A percentile compares a stretch with the other conserved stretches of the same genome.
These are phyloP conservation scores for Cephalopachus bancanus DNA, from an alignment of 2,797 vertebrate genomes.

Conservation along the genomic window DNA sequence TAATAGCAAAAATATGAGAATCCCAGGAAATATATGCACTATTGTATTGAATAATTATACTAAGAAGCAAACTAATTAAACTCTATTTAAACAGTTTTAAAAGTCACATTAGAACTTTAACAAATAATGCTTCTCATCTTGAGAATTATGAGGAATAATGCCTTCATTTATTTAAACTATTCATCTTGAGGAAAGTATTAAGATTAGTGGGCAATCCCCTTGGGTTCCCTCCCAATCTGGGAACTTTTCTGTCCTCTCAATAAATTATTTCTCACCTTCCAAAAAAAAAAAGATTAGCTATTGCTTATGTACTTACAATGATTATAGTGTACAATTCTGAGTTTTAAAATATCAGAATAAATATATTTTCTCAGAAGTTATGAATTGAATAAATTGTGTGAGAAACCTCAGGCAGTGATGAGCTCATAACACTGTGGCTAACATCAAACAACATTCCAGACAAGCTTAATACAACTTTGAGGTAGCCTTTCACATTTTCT, in stretches of 20 bases:
- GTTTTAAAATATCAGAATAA: not conserved
- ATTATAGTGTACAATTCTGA: not conserved
- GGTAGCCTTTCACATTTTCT: not conserved
- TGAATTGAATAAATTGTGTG: not conserved
- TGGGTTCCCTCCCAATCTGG: too few relatives aligned
- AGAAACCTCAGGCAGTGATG: not conserved
- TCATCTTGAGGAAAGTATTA: not conserved
- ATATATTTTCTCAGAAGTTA: not conserved
- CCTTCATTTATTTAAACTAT: not conserved
- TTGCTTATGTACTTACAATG: not conserved
- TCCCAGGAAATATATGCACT: not conserved
- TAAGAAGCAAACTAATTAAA: not conserved
- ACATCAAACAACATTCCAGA: not conserved
- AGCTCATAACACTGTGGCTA: not conserved
- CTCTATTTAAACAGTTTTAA: not conserved
- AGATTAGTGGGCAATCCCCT: not conserved
- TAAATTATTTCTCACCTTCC: too few relatives aligned
- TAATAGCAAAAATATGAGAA: not conserved
- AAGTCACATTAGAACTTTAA: not conserved
- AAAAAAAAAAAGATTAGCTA: not conserved
- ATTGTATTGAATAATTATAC: not conserved
- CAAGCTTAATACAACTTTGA: not conserved
- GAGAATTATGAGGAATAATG: not conserved
- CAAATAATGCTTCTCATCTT: not conserved
- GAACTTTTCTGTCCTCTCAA: too few relatives aligned